Evolutionary conservation across 1,140 invertebrate species (phyloP).

Genomic region (Sycophila sp.): DNA sequence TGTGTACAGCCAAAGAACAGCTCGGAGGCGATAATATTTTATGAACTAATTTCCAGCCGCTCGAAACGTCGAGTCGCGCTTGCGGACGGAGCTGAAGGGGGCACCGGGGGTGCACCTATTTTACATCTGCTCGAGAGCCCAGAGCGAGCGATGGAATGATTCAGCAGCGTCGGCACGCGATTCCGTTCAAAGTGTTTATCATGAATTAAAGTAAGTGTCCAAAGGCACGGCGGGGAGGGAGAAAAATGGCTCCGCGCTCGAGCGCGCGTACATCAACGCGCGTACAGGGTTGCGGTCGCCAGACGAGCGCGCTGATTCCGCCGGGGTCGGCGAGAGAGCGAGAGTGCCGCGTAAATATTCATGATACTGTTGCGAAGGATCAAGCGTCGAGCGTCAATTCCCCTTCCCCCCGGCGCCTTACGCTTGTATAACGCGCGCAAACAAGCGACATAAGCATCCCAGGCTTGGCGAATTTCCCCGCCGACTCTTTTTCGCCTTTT

Average conservation of each 20-base stretch:
- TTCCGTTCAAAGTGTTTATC: slow-evolving; percentile 41
- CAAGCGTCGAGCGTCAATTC: slow-evolving; percentile 46
- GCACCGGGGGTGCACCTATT: no score
- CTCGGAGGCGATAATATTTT: no score
- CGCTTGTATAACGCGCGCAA: slow-evolving; percentile 27
- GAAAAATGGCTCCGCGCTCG: background rate
- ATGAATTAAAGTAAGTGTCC: slow-evolving; percentile 16
- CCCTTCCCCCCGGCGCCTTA: slow-evolving; percentile 3
- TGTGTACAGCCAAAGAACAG: no score
- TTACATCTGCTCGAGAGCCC: no score
- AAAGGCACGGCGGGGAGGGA: background rate
- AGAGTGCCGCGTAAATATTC: slow-evolving; percentile 58
- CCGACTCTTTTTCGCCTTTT: no score
- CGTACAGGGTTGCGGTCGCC: slow-evolving; percentile 15
- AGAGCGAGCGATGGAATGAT: background rate
- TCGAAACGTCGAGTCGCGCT: no score
- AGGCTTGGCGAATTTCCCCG: no score
- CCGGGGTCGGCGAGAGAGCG: slow-evolving; percentile 31
- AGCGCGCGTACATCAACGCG: background rate
- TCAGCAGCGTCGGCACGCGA: slow-evolving; percentile 6
- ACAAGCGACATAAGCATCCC: slow-evolving; percentile 31
- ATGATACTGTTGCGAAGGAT: slow-evolving; percentile 56
- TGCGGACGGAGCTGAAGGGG: no score
- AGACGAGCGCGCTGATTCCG: slow-evolving; percentile 33
- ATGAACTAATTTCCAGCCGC: no score